Evolutionary conservation across 2,797 vertebrate genomes (phyloP).

Genomic region (Malurus splendens): DNA sequence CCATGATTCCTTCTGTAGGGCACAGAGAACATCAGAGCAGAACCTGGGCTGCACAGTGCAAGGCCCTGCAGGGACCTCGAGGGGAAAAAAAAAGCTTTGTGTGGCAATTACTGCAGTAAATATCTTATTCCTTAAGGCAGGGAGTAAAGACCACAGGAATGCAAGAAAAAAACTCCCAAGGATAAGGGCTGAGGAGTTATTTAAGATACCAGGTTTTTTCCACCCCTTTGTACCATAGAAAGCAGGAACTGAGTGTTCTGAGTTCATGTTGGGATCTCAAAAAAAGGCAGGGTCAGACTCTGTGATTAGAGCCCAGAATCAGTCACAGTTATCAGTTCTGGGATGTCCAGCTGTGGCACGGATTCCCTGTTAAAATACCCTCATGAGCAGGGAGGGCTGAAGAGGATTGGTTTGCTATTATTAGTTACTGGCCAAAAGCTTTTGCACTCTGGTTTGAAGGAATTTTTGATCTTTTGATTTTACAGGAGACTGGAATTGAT

Average conservation of each 20-base stretch:
- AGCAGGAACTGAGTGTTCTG: background rate
- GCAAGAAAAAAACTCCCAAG: background rate
- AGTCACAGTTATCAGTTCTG: background rate
- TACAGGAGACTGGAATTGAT: conserved; percentile 59
- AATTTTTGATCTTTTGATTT: conserved; percentile 57
- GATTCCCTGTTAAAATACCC: background rate
- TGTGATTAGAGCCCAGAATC: background rate
- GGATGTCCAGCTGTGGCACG: background rate
- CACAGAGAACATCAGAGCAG: background rate
- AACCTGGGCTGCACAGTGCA: background rate
- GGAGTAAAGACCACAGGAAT: background rate
- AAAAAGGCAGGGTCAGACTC: background rate
- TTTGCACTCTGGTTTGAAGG: conserved; percentile 24
- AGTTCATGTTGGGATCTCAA: background rate
- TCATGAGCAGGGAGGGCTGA: background rate
- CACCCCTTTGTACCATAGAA: background rate
- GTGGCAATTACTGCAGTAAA: background rate
- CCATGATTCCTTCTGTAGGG: background rate
- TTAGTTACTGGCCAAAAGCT: conserved; percentile 7
- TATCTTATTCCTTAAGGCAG: background rate
- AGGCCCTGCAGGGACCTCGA: background rate
- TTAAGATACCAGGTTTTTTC: background rate
- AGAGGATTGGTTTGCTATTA: conserved; percentile 46
- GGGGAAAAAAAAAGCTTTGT: background rate
- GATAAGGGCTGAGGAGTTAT: rapidly evolving